phyloP scores from a whole-genome alignment of 2,888 invertebrate genomes.

The Linnaemya tessellans region DNA sequence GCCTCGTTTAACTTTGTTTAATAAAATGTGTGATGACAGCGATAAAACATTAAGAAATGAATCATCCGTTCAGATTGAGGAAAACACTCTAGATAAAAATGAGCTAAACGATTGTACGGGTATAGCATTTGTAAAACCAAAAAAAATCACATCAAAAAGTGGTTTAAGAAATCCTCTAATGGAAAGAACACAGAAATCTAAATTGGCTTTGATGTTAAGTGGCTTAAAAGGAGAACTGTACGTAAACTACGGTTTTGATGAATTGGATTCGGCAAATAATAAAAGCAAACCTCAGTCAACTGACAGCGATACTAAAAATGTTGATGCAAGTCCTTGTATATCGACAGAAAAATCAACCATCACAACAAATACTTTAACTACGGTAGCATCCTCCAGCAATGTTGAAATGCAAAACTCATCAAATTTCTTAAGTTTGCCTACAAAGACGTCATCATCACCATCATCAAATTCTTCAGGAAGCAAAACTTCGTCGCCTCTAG shows the following conservation, averaged over 20 bases:
- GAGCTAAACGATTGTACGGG: slow-evolving; percentile 77
- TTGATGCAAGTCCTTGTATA: not conserved
- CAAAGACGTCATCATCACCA: slow-evolving; percentile 47
- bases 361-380: slow-evolving; percentile 17
- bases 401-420: slow-evolving; percentile 3
- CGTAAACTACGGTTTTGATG: slow-evolving; percentile 75
- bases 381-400: slow-evolving; percentile 29
- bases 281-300: not conserved
- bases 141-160: slow-evolving; percentile 75
- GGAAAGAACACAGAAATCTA: slow-evolving; percentile 80
- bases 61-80: slow-evolving; percentile 55
- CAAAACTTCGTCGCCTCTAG: slow-evolving; percentile 65
- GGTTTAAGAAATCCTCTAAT: slow-evolving; percentile 76
- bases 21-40: slow-evolving; percentile 76
- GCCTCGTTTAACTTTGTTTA: slow-evolving; percentile 81
- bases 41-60: slow-evolving; percentile 60
- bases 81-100: slow-evolving; percentile 52
- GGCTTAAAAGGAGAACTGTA: slow-evolving; percentile 81
- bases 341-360: not conserved
- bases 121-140: slow-evolving; percentile 82
- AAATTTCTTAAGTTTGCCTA: slow-evolving; percentile 40
- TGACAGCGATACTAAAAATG: not conserved
- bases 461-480: slow-evolving; percentile 26
- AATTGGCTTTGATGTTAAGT: slow-evolving; percentile 82
- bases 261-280: slow-evolving; percentile 46